Conservation (phyloP, 2,113 vertebrate genomes). For the Bos indicus region DNA sequence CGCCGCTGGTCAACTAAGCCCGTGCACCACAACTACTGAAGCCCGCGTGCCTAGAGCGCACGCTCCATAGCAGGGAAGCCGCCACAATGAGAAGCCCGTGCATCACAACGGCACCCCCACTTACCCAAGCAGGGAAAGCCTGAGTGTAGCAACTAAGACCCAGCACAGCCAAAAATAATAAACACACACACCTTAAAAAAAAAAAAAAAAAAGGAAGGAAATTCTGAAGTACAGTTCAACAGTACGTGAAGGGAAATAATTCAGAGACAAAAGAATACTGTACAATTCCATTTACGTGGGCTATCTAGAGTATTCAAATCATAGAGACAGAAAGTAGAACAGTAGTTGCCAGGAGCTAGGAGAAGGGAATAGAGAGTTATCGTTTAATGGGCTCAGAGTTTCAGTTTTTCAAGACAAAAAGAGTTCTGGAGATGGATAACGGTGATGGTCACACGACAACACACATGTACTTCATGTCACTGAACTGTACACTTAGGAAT, state of each 20-base stretch:
- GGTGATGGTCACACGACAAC: rapidly evolving
- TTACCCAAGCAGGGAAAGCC: neutral
- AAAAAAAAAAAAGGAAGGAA: neutral
- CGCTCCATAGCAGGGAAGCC: neutral
- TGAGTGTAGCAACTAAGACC: neutral
- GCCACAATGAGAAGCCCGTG: rapidly evolving
- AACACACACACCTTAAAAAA: neutral
- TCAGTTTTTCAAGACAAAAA: neutral
- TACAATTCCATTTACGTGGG: neutral
- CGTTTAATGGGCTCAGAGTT: neutral
- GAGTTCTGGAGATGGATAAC: neutral
- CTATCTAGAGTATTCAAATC: neutral
- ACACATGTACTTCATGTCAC: neutral
- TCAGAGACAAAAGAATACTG: neutral
- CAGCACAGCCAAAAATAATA: neutral
- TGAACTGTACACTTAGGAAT: neutral
- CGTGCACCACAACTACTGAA: rapidly evolving
- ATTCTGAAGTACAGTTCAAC: neutral
- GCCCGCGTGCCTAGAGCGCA: rapidly evolving
- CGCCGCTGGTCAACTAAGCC: neutral
- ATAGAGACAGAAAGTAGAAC: neutral
- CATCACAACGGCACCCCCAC: neutral
- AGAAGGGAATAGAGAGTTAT: neutral
- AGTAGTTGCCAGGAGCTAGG: neutral
- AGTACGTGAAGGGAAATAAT: neutral